Evolutionary conservation across 2,113 vertebrate genomes (phyloP).

Genomic region (Scolopax mira): DNA sequence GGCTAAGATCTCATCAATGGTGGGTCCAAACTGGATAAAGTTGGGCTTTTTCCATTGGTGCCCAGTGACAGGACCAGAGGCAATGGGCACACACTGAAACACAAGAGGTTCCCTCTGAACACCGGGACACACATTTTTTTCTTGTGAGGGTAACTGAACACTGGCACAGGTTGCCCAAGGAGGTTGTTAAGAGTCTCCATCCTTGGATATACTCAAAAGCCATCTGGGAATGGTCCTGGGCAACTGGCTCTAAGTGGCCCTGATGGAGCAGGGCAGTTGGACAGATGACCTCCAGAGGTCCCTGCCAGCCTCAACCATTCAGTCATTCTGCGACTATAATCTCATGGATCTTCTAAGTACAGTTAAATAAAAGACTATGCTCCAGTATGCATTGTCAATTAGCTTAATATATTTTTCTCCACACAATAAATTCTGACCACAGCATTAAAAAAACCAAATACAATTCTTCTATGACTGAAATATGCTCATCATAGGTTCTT

Average conservation of each 20-base stretch:
- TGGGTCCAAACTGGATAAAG: rapidly evolving
- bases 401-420: not conserved
- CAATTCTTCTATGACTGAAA: not conserved
- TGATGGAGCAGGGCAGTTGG: not conserved
- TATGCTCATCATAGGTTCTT: not conserved
- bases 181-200: not conserved
- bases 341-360: not conserved
- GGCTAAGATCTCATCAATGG: not conserved
- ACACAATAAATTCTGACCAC: not conserved
- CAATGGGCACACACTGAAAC: not conserved
- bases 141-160: not conserved
- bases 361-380: not conserved
- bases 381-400: not conserved
- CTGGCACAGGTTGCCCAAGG: not conserved
- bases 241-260: not conserved
- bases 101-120: not conserved
- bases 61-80: not conserved
- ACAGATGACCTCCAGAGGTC: not conserved
- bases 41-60: not conserved
- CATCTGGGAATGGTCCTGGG: rapidly evolving
- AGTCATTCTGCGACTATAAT: not conserved
- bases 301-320: not conserved
- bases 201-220: not conserved
- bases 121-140: not conserved
- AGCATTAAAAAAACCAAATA: not conserved